Conservation (phyloP, 2,888 invertebrate genomes). For the Drepanosiphum platanoidis region DNA sequence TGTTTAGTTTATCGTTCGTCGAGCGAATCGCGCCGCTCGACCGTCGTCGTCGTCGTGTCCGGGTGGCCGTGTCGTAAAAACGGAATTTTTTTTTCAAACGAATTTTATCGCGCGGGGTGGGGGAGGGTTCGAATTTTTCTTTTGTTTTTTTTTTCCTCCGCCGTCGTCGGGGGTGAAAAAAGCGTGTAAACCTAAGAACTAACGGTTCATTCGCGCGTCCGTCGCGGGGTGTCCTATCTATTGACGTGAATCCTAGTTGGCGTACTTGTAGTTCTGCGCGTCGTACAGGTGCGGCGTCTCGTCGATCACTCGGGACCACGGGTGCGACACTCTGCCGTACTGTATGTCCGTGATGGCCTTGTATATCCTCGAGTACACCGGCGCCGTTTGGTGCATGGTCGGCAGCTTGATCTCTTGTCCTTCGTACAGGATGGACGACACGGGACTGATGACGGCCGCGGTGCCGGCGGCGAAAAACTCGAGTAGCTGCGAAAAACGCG, state of each 20-base stretch:
- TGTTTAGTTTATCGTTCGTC: too few relatives aligned
- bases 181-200: too few relatives aligned
- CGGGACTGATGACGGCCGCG: conserved; percentile 93
- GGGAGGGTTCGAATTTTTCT: too few relatives aligned
- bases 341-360: conserved; percentile 88
- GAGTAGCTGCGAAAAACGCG: conserved; percentile 76
- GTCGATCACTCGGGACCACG: conserved; percentile 79
- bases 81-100: too few relatives aligned
- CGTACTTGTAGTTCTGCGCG: conserved; percentile 40
- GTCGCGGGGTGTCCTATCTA: too few relatives aligned
- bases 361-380: conserved; percentile 79
- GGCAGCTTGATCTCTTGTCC: conserved; percentile 77
- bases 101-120: too few relatives aligned
- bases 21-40: too few relatives aligned
- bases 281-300: conserved; percentile 49
- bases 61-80: too few relatives aligned
- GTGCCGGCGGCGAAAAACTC: conserved; percentile 99
- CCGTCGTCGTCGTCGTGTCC: too few relatives aligned
- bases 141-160: not conserved
- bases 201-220: too few relatives aligned
- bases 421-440: conserved; percentile 84
- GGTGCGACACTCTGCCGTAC: conserved; percentile 84
- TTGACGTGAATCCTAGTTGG: not conserved
- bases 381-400: conserved; percentile 78
- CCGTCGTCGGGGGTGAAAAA: too few relatives aligned